These are phyloP conservation scores for Tamandua tetradactyla DNA, from an alignment of 2,797 vertebrate species.

Conservation along the genomic window DNA sequence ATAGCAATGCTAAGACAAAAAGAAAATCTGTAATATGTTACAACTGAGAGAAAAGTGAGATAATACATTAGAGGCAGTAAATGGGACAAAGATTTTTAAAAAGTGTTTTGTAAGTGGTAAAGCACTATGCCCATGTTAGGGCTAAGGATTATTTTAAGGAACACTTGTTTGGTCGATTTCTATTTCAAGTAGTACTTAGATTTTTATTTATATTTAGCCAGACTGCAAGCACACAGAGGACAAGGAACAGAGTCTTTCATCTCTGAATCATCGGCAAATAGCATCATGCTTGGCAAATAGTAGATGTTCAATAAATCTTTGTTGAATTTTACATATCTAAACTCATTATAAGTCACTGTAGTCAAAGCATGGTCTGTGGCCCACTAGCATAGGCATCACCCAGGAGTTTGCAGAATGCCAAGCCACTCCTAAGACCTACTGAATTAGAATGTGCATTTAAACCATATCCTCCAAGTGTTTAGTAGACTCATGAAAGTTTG, in stretches of 20 bases:
- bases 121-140: background rate
- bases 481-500: background rate
- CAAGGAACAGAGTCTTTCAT: background rate
- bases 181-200: background rate
- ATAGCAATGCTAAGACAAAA: background rate
- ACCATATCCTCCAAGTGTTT: background rate
- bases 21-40: background rate
- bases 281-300: background rate
- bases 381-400: background rate
- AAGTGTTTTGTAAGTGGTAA: background rate
- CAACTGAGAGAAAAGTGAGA: background rate
- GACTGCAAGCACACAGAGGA: background rate
- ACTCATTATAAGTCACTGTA: background rate
- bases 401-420: background rate
- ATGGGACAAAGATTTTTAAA: background rate
- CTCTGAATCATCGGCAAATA: background rate
- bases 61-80: background rate
- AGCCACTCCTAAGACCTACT: background rate
- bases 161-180: background rate
- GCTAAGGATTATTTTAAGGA: background rate
- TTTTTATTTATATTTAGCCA: background rate
- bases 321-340: background rate
- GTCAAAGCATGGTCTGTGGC: background rate
- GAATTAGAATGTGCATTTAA: background rate
- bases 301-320: constrained; percentile 12